Base-by-base conservation (phyloP, 1,140 invertebrate species). In the Macrocentrus cingulum region DNA sequence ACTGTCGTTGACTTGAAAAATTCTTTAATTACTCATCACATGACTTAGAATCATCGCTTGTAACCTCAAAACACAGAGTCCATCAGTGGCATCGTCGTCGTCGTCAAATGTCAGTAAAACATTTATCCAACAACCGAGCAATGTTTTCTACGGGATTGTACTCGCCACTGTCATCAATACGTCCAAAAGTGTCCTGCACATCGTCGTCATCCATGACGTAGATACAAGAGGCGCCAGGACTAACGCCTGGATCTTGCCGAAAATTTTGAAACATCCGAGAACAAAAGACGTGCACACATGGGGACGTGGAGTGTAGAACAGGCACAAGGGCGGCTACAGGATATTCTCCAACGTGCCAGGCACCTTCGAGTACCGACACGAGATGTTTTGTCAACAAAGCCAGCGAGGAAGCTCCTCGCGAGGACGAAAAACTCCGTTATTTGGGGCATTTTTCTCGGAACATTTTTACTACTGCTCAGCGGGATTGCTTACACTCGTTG, bases 401-500 rank as follows among this genome's bases (percentile, higher is more conserved):
- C 72, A 7, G 72, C 73, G 20, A 66, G 65, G 52, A 73, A 72
- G 55, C 60, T 75, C 8, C 63, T 75, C 44, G 67, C 68, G 29
- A 66, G 65, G 36, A 68, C 71, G 46, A 68, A 66, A 51, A 74
- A 71, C 19, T 58, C 60, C 9, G 41, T 71, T 11, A 63, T 66
- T 2, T 73, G 72, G 65, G 62, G 66, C 5, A 55, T 74, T 29
- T 66, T 69, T 56, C 61, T 72, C 32, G 66, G 64, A n/a, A 58
- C 69, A 41, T 69, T 75, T 56, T 46, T 69, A 7, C 15, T 74
- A n/a, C 34, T 72, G 8, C 61, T 75, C 19, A 68, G 61, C 45
- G 67, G 61, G 2, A 56, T 74, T 51, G 67, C 74, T 32, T 75
- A 75, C 48, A 60, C 64, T 16, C 71, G 65, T 5, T 74, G 72